Evolutionary conservation across 2,888 invertebrate genomes (phyloP), one percentile per base, ranked within the genome.

Genomic region (Eupithecia abbreviata): DNA sequence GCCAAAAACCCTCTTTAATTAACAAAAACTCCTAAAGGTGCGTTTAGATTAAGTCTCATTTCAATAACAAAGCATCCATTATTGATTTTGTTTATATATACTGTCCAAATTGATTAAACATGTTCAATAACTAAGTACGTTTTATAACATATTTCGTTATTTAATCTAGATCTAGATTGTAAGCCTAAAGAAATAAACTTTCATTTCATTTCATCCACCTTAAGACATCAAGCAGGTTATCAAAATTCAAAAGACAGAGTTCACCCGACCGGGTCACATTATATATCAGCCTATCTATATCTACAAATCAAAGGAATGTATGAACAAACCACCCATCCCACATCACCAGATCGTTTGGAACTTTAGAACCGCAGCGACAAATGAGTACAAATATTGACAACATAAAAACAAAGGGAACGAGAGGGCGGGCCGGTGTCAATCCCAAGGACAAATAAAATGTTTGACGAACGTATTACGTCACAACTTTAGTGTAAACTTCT

Each of bases 381-480:
- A 93, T 92, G 91, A 87, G 90, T 88, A 89, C 89, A 93, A 93
- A 93, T 93, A 93, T 94, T 94, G 92, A 93, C 93, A 87, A 88
- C 87, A 91, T 90, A 94, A 93, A 94, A 94, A 95, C 94, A 95
- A 95, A 93, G 92, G 89, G 90, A 85, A 85, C 86, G 4, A 80
- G 85, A 89, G 92, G 93, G 93, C 90, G 90, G 91, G 85, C 82
- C 85, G 91, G 93, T 95, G 94, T 93, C 94, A 91, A 94, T 93
- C 92, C 89, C 88, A 87, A 91, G 90, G 90, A 92, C 92, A 94
- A 94, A 94, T 88, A 92, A 82, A 80, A 85, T 94, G 91, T 94
- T 94, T 94, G 93, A 90, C 89, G 86, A 92, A 93, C 91, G 92
- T 93, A 93, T 94, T 93, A 94, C 91, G 90, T 92, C 93, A 93